Conservation (phyloP, 2,113 vertebrate genomes). For the Dasyprocta punctata region DNA sequence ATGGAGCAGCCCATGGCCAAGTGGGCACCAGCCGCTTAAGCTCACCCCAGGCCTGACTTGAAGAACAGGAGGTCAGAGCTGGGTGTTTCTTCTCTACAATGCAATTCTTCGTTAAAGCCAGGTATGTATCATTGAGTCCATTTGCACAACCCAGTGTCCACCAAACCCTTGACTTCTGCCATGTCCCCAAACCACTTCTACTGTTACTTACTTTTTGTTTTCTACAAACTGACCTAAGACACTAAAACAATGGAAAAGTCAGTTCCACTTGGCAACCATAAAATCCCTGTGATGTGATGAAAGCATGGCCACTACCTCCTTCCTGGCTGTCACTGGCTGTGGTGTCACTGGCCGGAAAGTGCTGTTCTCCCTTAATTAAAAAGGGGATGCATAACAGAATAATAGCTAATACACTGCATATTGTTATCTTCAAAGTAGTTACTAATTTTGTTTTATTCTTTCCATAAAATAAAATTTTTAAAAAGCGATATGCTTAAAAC, state of each 20-base stretch:
- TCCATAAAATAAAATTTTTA: background rate
- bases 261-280: background rate
- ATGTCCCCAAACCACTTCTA: no score
- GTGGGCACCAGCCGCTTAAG: background rate
- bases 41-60: background rate
- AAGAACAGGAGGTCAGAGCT: background rate
- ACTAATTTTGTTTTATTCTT: background rate
- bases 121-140: rapidly evolving
- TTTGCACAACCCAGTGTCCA: background rate
- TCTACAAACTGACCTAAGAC: background rate
- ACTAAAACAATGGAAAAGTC: background rate
- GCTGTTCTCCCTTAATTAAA: background rate
- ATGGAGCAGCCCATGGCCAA: rapidly evolving
- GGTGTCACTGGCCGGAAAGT: no score
- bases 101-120: background rate
- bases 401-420: background rate
- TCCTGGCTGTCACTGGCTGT: rapidly evolving
- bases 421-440: no score
- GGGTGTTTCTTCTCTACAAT: background rate
- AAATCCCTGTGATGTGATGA: background rate
- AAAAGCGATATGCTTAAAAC: background rate
- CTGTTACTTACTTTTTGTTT: background rate
- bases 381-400: background rate
- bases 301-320: background rate
- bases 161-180: background rate